These are phyloP conservation scores for Orchesellides sinensis DNA, from an alignment of 2,888 invertebrate genomes.

Conservation along the genomic window DNA sequence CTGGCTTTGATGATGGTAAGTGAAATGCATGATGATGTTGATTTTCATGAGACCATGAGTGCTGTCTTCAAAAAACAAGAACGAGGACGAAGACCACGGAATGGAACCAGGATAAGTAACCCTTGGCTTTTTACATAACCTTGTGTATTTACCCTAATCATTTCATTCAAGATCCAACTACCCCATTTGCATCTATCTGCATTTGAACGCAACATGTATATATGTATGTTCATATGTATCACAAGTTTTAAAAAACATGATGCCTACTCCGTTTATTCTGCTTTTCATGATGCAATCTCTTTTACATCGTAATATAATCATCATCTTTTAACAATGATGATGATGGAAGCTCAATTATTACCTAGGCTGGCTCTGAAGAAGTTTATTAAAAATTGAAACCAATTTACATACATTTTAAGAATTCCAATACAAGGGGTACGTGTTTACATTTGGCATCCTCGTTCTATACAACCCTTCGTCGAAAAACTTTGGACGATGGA, in stretches of 20 bases:
- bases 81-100: background rate
- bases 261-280: background rate
- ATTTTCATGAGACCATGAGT: slow-evolving; percentile 13
- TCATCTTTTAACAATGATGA: slow-evolving; percentile 21
- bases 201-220: slow-evolving; percentile 14
- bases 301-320: slow-evolving; percentile 35
- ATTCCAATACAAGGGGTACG: background rate
- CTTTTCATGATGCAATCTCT: slow-evolving; percentile 24
- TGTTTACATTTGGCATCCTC: background rate
- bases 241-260: background rate
- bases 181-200: slow-evolving; percentile 31
- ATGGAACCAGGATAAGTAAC: background rate
- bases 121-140: background rate
- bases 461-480: background rate
- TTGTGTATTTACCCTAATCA: background rate
- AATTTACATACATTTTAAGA: slow-evolving; percentile 46
- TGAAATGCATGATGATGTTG: background rate
- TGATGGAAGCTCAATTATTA: slow-evolving; percentile 47
- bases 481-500: background rate
- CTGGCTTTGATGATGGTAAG: slow-evolving; percentile 14
- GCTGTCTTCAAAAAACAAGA: slow-evolving; percentile 2
- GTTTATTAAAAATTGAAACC: slow-evolving; percentile 62
- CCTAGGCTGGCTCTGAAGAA: slow-evolving; percentile 38
- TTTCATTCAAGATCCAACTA: background rate
- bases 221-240: no score